Evolutionary conservation across 2,113 vertebrate species (phyloP).

Genomic region (Sceloporus tristichus): DNA sequence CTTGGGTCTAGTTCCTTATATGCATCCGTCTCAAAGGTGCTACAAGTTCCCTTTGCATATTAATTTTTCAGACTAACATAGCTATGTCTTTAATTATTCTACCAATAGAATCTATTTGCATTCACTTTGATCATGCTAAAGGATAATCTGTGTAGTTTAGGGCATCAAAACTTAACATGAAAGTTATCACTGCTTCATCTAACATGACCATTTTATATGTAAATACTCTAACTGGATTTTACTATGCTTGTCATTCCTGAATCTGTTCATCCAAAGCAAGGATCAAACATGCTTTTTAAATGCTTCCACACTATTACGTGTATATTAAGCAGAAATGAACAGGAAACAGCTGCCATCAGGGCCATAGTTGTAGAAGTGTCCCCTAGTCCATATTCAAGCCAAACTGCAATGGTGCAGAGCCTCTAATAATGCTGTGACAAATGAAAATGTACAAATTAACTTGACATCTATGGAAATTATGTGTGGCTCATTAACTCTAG

Average conservation of each 20-base stretch:
- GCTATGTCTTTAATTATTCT: too few relatives aligned
- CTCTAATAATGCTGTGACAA: background rate
- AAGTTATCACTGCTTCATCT: background rate
- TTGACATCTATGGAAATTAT: conserved; percentile 13
- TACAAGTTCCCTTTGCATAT: too few relatives aligned
- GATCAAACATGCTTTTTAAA: background rate
- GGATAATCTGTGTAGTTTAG: background rate
- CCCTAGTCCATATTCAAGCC: background rate
- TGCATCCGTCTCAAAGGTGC: too few relatives aligned
- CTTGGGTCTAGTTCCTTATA: too few relatives aligned
- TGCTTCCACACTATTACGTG: too few relatives aligned
- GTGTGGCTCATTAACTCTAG: conserved; percentile 25
- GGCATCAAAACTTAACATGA: background rate
- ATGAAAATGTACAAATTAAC: conserved; percentile 13
- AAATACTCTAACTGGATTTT: background rate
- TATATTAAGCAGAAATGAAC: background rate
- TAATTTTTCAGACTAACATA: too few relatives aligned
- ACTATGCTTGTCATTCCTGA: background rate
- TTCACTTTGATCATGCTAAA: background rate
- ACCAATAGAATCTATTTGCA: background rate
- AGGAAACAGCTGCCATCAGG: background rate
- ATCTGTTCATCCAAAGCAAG: background rate
- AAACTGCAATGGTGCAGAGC: background rate
- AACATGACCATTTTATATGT: background rate
- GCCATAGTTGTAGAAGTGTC: too few relatives aligned